phyloP scores from a whole-genome alignment of 2,113 vertebrate species.

The Cisticola juncidis region DNA sequence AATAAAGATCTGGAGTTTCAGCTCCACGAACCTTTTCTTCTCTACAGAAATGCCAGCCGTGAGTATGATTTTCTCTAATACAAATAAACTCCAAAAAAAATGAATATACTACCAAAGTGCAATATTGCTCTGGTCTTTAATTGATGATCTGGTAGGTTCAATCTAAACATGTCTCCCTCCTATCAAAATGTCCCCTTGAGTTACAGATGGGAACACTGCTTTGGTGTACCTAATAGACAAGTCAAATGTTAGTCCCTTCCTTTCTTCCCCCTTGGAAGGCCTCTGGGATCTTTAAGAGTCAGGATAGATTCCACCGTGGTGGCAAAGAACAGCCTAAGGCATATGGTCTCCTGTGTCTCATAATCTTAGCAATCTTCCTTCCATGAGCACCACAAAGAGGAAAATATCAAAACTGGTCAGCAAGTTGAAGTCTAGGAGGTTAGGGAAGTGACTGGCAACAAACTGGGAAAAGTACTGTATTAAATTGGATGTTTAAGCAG shows the following conservation, averaged over 20 bases:
- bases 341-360: background rate
- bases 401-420: background rate
- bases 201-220: background rate
- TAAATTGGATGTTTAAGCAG: background rate
- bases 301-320: background rate
- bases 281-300: background rate
- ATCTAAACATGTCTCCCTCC: background rate
- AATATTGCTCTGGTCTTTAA: background rate
- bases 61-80: conserved; percentile 62
- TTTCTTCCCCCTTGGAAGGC: background rate
- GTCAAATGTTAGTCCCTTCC: background rate
- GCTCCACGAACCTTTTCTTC: conserved; percentile 95
- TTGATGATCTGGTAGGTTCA: background rate
- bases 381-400: background rate
- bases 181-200: background rate
- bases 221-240: background rate
- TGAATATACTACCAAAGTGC: background rate
- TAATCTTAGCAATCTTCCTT: background rate
- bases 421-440: background rate
- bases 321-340: background rate
- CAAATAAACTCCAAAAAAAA: background rate
- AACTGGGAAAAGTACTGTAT: background rate
- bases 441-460: background rate
- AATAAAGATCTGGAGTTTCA: conserved; percentile 98
- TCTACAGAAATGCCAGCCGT: conserved; percentile 92